Base-by-base conservation (phyloP, 1,140 invertebrate species). In the Zeugodacus cucurbitae region DNA sequence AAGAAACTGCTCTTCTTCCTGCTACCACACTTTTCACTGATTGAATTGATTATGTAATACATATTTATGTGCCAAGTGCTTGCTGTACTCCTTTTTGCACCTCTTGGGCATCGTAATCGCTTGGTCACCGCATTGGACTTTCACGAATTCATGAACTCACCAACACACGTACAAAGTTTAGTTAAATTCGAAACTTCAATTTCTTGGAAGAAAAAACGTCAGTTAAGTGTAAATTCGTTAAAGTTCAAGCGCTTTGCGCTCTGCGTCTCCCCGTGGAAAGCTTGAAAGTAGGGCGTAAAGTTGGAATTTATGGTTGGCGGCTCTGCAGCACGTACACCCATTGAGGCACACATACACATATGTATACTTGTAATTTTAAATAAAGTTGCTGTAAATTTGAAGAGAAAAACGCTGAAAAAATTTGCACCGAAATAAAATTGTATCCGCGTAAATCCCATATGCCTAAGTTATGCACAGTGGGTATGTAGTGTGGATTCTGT, bases 291-390 rank as follows among this genome's bases (percentile, higher is more conserved):
- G 67, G 14, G 67, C 67, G 67, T 74, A 74, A 74, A 74, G 34
- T 41, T 34, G 29, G 20, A 82, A 82, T 82, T 82, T 82, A 82
- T 82, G 44, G 74, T 41, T 82, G 74, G 74, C 74, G 74, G 74
- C 44, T 82, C 7, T n/a, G 74, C 74, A 82, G 44, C 74, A 82
- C 74, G 74, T 82, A 48, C 22, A 48, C 0, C 41, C 74, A 82
- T 82, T 82, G 44, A 1, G 20, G 20, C 26, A 67, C 64, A 74
- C 17, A 32, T 70, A 67, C 34, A 41, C 3, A 22, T 22, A 74
- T n/a, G 22, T 41, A 26, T n/a, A 37, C 37, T 7, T 17, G 5
- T 17, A 67, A 67, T 67, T 67, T 67, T 26, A 74, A 48, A 34
- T 29, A 22, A 82, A 22, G 26, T 82, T 48, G 11, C n/a, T 82